These are phyloP conservation scores for Stratiomys singularior DNA, from an alignment of 2,888 invertebrate genomes.

Conservation along the genomic window DNA sequence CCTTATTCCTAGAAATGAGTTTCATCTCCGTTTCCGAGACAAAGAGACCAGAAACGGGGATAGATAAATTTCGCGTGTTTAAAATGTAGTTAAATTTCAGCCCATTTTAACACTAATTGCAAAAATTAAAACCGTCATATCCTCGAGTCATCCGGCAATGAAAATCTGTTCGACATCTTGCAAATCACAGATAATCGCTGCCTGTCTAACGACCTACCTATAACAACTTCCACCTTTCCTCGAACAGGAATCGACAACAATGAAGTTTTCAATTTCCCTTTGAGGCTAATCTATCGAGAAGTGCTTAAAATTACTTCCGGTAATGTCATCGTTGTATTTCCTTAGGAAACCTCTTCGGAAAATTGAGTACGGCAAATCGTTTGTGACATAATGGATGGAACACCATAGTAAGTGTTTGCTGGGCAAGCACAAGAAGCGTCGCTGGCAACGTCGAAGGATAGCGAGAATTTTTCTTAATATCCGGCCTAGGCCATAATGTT, in stretches of 20 bases:
- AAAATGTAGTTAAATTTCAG: too few relatives aligned
- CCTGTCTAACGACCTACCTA: too few relatives aligned
- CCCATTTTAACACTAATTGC: too few relatives aligned
- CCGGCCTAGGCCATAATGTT: neutral
- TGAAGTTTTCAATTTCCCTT: slow-evolving; percentile 37
- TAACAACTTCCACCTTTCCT: too few relatives aligned
- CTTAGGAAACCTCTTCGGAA: slow-evolving; percentile 21
- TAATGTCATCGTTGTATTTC: slow-evolving; percentile 38
- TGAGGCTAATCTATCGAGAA: slow-evolving; percentile 28
- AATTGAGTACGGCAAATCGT: slow-evolving; percentile 40
- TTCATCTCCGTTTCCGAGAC: too few relatives aligned
- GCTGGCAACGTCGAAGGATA: neutral
- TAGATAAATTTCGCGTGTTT: too few relatives aligned
- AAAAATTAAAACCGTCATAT: too few relatives aligned
- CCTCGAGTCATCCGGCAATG: too few relatives aligned
- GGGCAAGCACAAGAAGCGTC: neutral
- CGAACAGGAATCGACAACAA: neutral
- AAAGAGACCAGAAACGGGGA: too few relatives aligned
- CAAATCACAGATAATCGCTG: too few relatives aligned
- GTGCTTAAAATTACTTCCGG: slow-evolving; percentile 41
- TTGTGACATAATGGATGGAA: slow-evolving; percentile 35
- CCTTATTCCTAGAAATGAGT: too few relatives aligned
- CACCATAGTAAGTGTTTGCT: neutral
- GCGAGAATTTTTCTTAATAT: slow-evolving; percentile 34
- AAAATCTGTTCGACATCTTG: too few relatives aligned